These are phyloP conservation scores for Andinoacara biseriatus DNA, from an alignment of 2,113 vertebrate species.

Conservation along the genomic window DNA sequence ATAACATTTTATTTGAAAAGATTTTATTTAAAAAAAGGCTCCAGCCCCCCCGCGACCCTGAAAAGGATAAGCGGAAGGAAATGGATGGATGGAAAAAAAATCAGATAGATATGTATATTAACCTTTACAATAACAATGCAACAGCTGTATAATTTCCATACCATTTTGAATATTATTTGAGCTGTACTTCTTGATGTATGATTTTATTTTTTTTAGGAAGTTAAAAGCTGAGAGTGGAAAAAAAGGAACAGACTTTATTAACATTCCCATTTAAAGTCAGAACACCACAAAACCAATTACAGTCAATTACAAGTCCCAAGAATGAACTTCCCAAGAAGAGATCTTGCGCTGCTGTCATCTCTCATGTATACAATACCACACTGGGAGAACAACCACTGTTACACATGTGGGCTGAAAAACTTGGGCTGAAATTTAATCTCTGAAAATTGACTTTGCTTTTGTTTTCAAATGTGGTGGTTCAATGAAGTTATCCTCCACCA, in stretches of 20 bases:
- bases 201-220: neutral
- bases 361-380: neutral
- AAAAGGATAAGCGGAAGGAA: too few relatives aligned
- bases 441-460: neutral
- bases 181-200: neutral
- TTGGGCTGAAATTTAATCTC: neutral
- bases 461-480: neutral
- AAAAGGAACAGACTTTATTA: conserved; percentile 49
- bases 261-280: conserved; percentile 43
- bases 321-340: neutral
- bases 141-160: too few relatives aligned
- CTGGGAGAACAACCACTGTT: neutral
- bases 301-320: neutral
- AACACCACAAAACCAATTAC: conserved; percentile 15
- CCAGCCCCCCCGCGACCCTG: too few relatives aligned
- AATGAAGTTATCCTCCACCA: neutral
- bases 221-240: conserved; percentile 8
- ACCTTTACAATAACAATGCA: too few relatives aligned
- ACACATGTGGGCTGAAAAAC: neutral
- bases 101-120: too few relatives aligned
- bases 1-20: too few relatives aligned
- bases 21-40: too few relatives aligned
- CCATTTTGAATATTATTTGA: neutral
- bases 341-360: neutral
- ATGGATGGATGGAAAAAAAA: too few relatives aligned